Evolutionary conservation across 2,888 invertebrate genomes (phyloP), one percentile per base, ranked within the genome.

Genomic region (Molanna angustata): DNA sequence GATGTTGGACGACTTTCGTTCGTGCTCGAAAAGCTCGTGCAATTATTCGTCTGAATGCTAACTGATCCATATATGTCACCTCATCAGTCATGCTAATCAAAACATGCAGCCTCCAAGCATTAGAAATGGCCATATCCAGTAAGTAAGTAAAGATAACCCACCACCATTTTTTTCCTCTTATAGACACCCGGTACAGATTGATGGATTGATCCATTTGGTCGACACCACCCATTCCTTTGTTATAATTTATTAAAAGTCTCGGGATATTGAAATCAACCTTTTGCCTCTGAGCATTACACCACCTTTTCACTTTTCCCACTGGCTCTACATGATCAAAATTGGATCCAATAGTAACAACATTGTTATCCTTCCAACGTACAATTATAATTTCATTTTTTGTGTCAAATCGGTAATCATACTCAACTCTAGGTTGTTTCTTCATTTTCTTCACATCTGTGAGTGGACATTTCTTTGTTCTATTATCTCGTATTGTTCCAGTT

Each of bases 61-160:
- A n/a, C n/a, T n/a, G n/a, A n/a, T n/a, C n/a, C n/a, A n/a, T n/a
- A n/a, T n/a, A n/a, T n/a, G n/a, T n/a, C n/a, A n/a, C n/a, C n/a
- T n/a, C n/a, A n/a, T n/a, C n/a, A n/a, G n/a, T n/a, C n/a, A n/a
- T n/a, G n/a, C n/a, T n/a, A n/a, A n/a, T n/a, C n/a, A n/a, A n/a
- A n/a, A n/a, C n/a, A n/a, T n/a, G n/a, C n/a, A n/a, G n/a, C n/a
- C n/a, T n/a, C n/a, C n/a, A n/a, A n/a, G n/a, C n/a, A n/a, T n/a
- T n/a, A n/a, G n/a, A n/a, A n/a, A n/a, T n/a, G n/a, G n/a, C n/a
- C n/a, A n/a, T 27, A 22, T 59, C 35, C 33, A 51, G 16, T 42
- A 35, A 21, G 27, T 20, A 17, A 37, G 13, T 17, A 40, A 40
- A 40, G 11, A 40, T 40, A 40, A 17, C 16, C 40, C 40, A 40